These are phyloP conservation scores for Myotis yumanensis DNA, from an alignment of 2,113 vertebrate genomes.

Conservation along the genomic window DNA sequence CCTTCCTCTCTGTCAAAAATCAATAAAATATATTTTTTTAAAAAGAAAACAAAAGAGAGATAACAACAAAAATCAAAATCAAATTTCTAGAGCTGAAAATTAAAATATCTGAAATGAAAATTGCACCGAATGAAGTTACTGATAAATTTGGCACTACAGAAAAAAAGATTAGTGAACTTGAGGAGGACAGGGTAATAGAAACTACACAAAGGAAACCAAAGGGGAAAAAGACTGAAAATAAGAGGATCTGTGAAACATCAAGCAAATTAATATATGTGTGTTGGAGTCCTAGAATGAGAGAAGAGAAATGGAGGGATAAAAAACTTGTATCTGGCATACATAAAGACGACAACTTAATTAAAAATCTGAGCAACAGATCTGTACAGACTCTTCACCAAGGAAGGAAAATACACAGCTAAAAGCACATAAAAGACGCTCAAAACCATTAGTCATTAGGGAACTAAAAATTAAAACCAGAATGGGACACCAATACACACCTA, in stretches of 20 bases:
- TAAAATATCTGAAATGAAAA: neutral
- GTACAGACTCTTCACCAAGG: neutral
- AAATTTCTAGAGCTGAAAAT: neutral
- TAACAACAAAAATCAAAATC: neutral
- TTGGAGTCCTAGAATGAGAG: neutral
- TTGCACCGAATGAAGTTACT: neutral
- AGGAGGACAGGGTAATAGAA: neutral
- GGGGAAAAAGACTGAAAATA: neutral
- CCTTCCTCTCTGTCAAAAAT: no score
- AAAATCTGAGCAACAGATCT: neutral
- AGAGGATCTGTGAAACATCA: neutral
- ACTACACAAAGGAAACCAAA: neutral
- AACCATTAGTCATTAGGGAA: neutral
- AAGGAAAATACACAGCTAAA: neutral
- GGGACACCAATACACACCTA: neutral
- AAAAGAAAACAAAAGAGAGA: neutral
- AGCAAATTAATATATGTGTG: neutral
- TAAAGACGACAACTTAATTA: neutral
- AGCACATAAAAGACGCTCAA: neutral
- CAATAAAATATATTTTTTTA: no score
- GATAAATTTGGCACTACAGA: neutral
- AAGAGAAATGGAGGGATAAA: neutral
- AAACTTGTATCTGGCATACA: neutral
- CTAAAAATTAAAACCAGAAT: neutral
- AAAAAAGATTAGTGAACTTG: neutral